A percentile compares a stretch with the other conserved stretches of the same genome.
These are phyloP conservation scores for Pogonus chalceus DNA, from an alignment of 1,140 invertebrate species.

Conservation along the genomic window DNA sequence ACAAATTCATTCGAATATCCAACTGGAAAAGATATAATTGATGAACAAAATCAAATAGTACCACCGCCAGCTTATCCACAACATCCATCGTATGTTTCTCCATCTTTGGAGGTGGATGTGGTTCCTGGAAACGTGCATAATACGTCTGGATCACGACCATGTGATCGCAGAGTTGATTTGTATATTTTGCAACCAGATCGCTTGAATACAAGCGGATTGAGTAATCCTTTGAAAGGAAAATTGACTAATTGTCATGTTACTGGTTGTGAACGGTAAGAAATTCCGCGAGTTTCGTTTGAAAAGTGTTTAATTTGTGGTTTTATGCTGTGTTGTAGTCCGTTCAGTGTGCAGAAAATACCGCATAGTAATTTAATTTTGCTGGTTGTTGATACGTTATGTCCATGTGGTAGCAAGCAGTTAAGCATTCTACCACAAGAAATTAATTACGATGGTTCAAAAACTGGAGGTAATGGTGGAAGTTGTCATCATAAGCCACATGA, in stretches of 20 bases:
- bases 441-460: constrained; percentile 28
- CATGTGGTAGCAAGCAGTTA: constrained; percentile 74
- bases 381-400: constrained; percentile 81
- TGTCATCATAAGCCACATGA: constrained; percentile 32
- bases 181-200: constrained; percentile 74
- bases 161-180: constrained; percentile 78
- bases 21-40: constrained; percentile 26
- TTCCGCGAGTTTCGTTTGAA: too few relatives aligned
- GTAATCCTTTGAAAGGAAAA: constrained; percentile 74
- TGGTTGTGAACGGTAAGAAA: constrained; percentile 71
- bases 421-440: constrained; percentile 71
- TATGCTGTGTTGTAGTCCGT: constrained; percentile 50
- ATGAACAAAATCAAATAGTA: constrained; percentile 24
- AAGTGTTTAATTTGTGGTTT: not conserved
- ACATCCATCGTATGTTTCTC: constrained; percentile 26
- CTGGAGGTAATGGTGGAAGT: constrained; percentile 19
- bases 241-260: constrained; percentile 82
- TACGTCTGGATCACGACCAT: constrained; percentile 49
- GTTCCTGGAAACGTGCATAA: constrained; percentile 37
- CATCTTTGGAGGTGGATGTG: constrained; percentile 33
- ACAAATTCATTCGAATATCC: constrained; percentile 22
- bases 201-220: constrained; percentile 64
- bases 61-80: constrained; percentile 26
- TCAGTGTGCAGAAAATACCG: constrained; percentile 86
- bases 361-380: constrained; percentile 83